Conservation (phyloP, 2,113 vertebrate species). For the Melanotaenia duboulayi region DNA sequence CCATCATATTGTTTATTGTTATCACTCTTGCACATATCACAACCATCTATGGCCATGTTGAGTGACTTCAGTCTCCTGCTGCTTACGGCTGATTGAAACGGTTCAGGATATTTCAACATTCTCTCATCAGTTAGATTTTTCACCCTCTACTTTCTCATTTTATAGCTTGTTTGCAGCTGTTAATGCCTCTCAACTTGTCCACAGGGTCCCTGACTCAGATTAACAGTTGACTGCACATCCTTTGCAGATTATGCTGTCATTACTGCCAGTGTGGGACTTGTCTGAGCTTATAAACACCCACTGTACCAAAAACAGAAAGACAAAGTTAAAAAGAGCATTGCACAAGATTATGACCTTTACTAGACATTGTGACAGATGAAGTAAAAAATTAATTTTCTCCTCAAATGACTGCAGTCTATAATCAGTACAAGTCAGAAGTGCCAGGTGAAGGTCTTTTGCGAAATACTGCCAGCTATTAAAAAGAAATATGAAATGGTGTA, state of each 20-base stretch:
- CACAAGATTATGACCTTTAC: slow-evolving; percentile 53
- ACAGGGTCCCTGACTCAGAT: slow-evolving; percentile 20
- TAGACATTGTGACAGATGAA: neutral
- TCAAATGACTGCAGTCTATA: slow-evolving; percentile 59
- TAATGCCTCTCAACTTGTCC: slow-evolving; percentile 30
- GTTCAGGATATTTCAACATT: slow-evolving; percentile 53
- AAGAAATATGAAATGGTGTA: slow-evolving; percentile 57
- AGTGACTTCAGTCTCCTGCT: slow-evolving; percentile 52
- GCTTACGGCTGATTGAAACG: slow-evolving; percentile 72
- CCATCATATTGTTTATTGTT: slow-evolving; percentile 58
- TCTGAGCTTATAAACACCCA: neutral
- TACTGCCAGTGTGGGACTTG: neutral
- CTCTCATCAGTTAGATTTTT: slow-evolving; percentile 44
- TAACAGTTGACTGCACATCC: slow-evolving; percentile 34
- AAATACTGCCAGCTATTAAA: slow-evolving; percentile 61
- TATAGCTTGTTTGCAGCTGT: slow-evolving; percentile 61
- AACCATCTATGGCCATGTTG: slow-evolving; percentile 46
- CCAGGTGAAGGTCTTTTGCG: slow-evolving; percentile 53
- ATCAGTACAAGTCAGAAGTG: slow-evolving; percentile 51
- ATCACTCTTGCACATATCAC: slow-evolving; percentile 69
- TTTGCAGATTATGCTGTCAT: slow-evolving; percentile 14
- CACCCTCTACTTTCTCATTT: slow-evolving; percentile 49
- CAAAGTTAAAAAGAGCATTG: neutral
- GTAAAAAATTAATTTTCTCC: slow-evolving; percentile 61
- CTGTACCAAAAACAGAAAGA: neutral